Evolutionary conservation across 2,888 invertebrate species (phyloP).

Genomic region (Keiferia lycopersicella): DNA sequence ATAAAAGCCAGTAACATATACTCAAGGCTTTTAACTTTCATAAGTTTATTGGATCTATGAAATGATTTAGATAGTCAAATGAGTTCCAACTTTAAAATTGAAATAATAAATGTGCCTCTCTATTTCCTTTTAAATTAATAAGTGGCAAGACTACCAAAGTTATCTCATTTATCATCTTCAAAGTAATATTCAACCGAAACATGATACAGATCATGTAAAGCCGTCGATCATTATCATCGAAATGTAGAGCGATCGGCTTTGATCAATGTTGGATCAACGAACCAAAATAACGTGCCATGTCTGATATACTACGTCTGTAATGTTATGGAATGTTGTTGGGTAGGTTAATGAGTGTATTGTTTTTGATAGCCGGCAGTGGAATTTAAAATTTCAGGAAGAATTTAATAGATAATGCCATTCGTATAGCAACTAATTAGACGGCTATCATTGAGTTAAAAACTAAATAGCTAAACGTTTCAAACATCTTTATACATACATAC

Average conservation of each 20-base stretch:
- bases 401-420: no score
- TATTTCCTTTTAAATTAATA: not conserved
- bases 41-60: no score
- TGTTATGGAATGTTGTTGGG: conserved; percentile 1
- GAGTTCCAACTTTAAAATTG: no score
- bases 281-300: not conserved
- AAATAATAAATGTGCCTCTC: not conserved
- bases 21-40: no score
- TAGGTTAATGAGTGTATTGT: not conserved
- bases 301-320: not conserved
- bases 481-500: no score
- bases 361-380: not conserved
- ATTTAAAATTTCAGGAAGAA: no score
- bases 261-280: conserved; percentile 9
- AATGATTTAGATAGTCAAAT: no score
- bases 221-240: conserved; percentile 1
- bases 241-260: conserved; percentile 10
- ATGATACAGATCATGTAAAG: conserved; percentile 2
- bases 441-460: no score
- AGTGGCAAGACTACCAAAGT: not conserved
- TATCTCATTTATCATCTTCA: conserved; percentile 9
- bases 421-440: no score
- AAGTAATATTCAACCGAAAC: not conserved
- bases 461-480: no score
- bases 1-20: no score